Base-by-base conservation (phyloP, 1,140 invertebrate species). In the Augochlora pura region DNA sequence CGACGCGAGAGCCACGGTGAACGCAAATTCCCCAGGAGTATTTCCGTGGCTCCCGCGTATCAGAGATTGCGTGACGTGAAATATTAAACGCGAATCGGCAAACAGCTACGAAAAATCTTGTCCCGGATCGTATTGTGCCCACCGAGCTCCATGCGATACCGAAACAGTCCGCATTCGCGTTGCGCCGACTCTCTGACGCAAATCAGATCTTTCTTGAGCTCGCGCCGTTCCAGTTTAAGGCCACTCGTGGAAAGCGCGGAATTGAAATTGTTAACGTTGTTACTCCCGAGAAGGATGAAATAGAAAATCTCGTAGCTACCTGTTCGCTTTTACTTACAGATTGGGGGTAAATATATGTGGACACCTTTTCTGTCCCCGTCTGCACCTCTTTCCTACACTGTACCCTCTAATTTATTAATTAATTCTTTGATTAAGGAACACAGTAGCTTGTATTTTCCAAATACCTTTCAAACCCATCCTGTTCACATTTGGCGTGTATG, bases 41-140 rank as follows among this genome's bases (percentile, higher is more conserved):
- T 79, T 60, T 79, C 38, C 46, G 59, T 59, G 65, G 57, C 54
- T 32, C 25, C 21, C 21, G 62, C 65, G 21, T 74, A 80, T 84
- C 46, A 70, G 14, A 75, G 57, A 64, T 76, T 63, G 32, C 66
- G 70, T 74, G 49, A 46, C 23, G 42, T 64, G 66, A 80, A 78
- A 66, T 75, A 75, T 84, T 67, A 73, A 57, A 82, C 49, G 16
- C 25, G 49, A 82, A 83, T 74, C 60, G 54, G 12, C 57, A 63
- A n/a, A 12, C 8, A 5, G 23, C 46, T 25, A 10, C 27, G 38
- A 42, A 66, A 66, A 59, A 66, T 79, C 52, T 25, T 57, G 54
- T n/a, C 54, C n/a, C 54, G 54, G 18, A 9, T 57, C 54, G 18
- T 9, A n/a, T 57, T 57, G 54, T 57, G 21, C 54, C 54, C 6